Evolutionary conservation across 2,113 vertebrate genomes (phyloP), one percentile per base, ranked within the genome.

Genomic region (Panthera uncia): DNA sequence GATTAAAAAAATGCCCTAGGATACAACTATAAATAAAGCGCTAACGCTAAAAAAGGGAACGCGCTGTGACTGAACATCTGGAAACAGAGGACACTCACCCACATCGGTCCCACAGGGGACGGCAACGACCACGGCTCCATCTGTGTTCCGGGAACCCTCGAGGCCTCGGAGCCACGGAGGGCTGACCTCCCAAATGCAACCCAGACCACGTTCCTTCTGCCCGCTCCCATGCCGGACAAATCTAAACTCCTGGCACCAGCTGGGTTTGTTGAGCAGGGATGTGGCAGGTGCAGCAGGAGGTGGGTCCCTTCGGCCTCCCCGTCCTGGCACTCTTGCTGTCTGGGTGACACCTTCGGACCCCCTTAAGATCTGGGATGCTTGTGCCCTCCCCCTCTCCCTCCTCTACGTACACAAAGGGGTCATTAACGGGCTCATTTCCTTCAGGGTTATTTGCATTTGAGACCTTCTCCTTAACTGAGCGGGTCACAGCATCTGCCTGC

Each of bases 1-100:
- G 57, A 63, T 74, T 65, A 16, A 68, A 82, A 92, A 61, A 94
- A 36, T 29, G 69, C 29, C 55, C 41, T 14, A 57, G 55, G 83
- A 50, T 12, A 66, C 48, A 63, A 45, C 71, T 88, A 88, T 38
- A 82, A 95, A 89, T 55, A 63, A 92, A 91, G 65, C 74, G 14
- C 55, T 91, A 84, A 84, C 88, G 76, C 73, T 36, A 73, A 88
- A 95, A 95, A 82, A 91, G 91, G 71, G 83, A 14, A 83, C 10
- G 3, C 71, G 9, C 12, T 79, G 23, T 86, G 82, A 74, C 11
- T 55, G 27, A 23, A 4, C 73, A 27, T 93, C 91, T 88, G 55
- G 61, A 91, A 93, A 92, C 23, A 89, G 85, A 94, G 41, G 57
- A 93, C 74, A 81, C 31, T 50, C 50, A 29, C 69, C 78, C 9